Base-by-base conservation (phyloP, 2,113 vertebrate species). In the Epinephelus fuscoguttatus region DNA sequence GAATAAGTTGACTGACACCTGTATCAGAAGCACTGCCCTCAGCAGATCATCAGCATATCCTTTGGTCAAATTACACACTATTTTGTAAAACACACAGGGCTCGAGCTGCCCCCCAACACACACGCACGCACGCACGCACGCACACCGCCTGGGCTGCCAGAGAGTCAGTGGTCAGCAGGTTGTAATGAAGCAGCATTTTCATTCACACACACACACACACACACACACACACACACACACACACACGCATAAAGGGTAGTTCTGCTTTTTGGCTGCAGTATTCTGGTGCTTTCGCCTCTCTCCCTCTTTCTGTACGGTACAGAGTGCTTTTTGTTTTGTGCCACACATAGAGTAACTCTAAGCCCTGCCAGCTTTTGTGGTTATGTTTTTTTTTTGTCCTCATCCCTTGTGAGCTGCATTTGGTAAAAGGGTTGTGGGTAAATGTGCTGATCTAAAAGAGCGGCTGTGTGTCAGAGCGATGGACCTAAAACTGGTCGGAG, bases 201-300 rank as follows among this genome's bases (percentile, higher is more conserved):
- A 88, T 90, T 25, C 73, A 47, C 49, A 62, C 56, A 81, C n/a
- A 50, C 15, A n/a, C 47, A 27, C 27, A 50, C 73, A 47, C 49
- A 62, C 56, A 81, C n/a, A 50, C 15, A n/a, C 47, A 52, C 61
- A 72, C n/a, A 42, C 67, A 53, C 64, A 53, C 53, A 68, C 53
- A 84, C 33, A 67, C 40, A 27, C 30, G 74, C 78, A 85, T 30
- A 82, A 40, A 88, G 61, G 76, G 78, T 78, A 52, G 79, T 68
- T 84, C 23, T 75, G 75, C 81, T 82, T 67, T 92, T 88, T 75
- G 69, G 71, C 85, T 30, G 84, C 84, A 76, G 80, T 53, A 56
- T 91, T 95, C 94, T 94, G 89, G 94, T 74, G 56, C 70, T 92
- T 94, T 94, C 92, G 56, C 74, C 68, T 56, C 72, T 79, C 67